Evolutionary conservation across 2,888 invertebrate genomes (phyloP).

Genomic region (Chromoteleia sp.): DNA sequence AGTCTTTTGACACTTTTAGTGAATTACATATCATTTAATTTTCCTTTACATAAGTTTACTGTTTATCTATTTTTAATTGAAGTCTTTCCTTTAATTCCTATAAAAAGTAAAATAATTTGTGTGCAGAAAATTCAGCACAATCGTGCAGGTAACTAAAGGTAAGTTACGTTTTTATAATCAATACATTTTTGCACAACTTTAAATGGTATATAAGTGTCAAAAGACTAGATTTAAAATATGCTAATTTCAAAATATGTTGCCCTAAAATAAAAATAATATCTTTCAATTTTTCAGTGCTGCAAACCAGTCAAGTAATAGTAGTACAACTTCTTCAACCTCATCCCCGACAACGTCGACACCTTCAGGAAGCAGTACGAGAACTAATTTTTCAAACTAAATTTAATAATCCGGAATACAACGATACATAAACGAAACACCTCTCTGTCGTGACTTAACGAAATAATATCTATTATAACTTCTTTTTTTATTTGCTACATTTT

Average conservation of each 20-base stretch:
- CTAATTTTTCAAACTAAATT: constrained; percentile 78
- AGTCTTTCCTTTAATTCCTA: background rate
- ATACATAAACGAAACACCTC: constrained; percentile 34
- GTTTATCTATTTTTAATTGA: constrained; percentile 12
- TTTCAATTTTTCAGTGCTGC: constrained; percentile 76
- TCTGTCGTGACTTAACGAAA: constrained; percentile 45
- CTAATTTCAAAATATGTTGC: constrained; percentile 1
- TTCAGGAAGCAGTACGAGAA: constrained; percentile 74
- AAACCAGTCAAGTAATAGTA: constrained; percentile 78
- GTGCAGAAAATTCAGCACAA: background rate
- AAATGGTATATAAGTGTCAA: constrained; percentile 13
- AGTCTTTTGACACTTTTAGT: constrained; percentile 36
- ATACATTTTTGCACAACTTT: background rate
- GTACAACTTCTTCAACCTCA: constrained; percentile 71
- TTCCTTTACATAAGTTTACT: background rate
- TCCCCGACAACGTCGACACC: constrained; percentile 75
- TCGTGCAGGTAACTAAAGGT: constrained; percentile 11
- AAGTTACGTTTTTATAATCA: constrained; percentile 29
- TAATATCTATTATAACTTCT: constrained; percentile 35
- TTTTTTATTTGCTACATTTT: constrained; percentile 25
- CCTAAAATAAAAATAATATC: constrained; percentile 11
- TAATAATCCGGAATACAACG: constrained; percentile 34
- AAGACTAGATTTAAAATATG: constrained; percentile 13
- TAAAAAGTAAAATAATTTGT: background rate
- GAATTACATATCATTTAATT: background rate